phyloP scores from a whole-genome alignment of 2,888 invertebrate species.

The Latrodectus hesperus region DNA sequence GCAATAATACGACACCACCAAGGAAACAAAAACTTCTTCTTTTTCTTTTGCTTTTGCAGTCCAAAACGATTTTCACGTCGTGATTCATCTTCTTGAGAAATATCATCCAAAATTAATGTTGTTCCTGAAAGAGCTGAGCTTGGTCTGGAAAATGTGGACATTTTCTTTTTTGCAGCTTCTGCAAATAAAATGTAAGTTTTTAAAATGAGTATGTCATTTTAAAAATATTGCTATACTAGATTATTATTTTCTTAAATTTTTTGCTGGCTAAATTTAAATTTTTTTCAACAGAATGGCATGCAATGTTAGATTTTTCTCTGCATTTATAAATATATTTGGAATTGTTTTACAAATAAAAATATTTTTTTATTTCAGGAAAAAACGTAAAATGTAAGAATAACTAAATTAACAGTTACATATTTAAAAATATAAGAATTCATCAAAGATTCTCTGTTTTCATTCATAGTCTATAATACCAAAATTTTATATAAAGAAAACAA shows the following conservation, averaged over 20 bases:
- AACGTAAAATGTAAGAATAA: no score
- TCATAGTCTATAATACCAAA: no score
- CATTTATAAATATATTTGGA: no score
- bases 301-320: no score
- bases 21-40: slow-evolving; percentile 72
- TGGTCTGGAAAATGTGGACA: slow-evolving; percentile 50
- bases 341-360: no score
- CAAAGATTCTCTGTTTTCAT: no score
- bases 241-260: neutral
- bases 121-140: slow-evolving; percentile 54
- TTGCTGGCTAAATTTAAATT: neutral
- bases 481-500: no score
- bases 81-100: slow-evolving; percentile 65
- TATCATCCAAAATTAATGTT: slow-evolving; percentile 63
- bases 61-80: slow-evolving; percentile 49
- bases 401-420: no score
- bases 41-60: slow-evolving; percentile 62
- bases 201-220: neutral
- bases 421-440: no score
- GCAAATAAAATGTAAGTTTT: neutral
- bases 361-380: no score
- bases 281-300: neutral
- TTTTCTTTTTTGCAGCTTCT: slow-evolving; percentile 60
- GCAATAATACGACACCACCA: slow-evolving; percentile 74
- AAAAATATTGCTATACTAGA: neutral